Conservation (phyloP, 2,113 vertebrate species). For the Erythrolamprus reginae region DNA sequence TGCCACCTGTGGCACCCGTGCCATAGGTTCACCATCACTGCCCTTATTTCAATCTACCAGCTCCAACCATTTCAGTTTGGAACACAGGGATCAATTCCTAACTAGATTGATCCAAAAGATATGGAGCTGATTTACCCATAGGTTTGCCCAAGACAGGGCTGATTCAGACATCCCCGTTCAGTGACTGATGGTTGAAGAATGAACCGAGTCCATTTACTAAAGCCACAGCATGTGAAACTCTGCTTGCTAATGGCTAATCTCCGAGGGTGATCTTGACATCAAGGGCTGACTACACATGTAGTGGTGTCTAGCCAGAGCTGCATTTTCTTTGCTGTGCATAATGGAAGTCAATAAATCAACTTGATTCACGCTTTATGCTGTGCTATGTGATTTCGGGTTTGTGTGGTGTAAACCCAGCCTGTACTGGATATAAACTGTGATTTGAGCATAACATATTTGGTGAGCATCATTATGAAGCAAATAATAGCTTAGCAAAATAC, state of each 20-base stretch:
- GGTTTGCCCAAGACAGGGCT: neutral
- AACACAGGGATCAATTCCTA: neutral
- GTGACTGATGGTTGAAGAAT: neutral
- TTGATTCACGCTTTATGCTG: neutral
- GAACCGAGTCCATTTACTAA: neutral
- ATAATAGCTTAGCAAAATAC: neutral
- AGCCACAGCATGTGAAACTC: neutral
- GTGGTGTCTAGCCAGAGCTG: neutral
- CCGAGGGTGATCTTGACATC: neutral
- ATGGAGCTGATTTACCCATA: neutral
- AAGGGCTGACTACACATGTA: neutral
- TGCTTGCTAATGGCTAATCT: neutral
- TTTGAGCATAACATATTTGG: neutral
- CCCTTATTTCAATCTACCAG: neutral
- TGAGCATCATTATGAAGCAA: neutral
- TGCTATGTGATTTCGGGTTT: neutral
- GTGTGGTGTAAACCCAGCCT: neutral
- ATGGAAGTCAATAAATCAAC: neutral
- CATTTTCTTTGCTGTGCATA: neutral
- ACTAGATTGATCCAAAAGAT: neutral
- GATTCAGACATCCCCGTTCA: neutral
- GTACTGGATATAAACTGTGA: neutral
- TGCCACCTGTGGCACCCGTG: too few species aligned
- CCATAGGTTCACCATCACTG: too few species aligned
- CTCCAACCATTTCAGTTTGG: neutral